Conservation (phyloP, 37 sponge, comb jelly and placozoan species). For the Ianthella basta region DNA sequence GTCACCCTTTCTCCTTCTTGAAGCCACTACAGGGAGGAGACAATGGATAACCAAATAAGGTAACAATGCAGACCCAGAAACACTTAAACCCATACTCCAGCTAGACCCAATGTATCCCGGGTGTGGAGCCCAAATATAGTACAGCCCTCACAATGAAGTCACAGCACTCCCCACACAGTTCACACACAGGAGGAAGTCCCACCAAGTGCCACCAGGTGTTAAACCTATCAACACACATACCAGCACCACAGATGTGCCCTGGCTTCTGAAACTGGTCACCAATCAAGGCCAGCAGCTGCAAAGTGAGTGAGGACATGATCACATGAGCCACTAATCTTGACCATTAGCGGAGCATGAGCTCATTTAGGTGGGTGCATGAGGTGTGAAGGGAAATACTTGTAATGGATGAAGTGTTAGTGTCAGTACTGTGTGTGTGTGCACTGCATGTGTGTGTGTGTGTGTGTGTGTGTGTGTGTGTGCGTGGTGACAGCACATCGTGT, state of each 20-base stretch:
- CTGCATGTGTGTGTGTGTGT: background rate
- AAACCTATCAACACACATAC: background rate
- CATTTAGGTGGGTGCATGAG: too few relatives aligned
- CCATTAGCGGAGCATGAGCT: too few relatives aligned
- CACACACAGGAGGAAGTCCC: too few relatives aligned
- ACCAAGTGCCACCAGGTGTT: background rate
- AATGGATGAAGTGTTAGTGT: background rate
- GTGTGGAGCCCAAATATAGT: too few relatives aligned
- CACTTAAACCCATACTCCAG: background rate
- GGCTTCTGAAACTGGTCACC: constrained; percentile 37
- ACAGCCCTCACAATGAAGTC: too few relatives aligned
- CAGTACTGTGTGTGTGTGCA: background rate
- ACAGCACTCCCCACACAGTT: too few relatives aligned
- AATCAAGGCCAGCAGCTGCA: constrained; percentile 58
- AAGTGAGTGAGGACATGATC: background rate
- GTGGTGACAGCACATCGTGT: background rate
- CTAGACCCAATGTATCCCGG: background rate
- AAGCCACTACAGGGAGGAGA: constrained; percentile 32
- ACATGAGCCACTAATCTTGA: too few relatives aligned
- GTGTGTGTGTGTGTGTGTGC: constrained; percentile 20
- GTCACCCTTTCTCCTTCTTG: constrained; percentile 62
- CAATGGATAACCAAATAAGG: too few relatives aligned
- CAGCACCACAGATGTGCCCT: constrained; percentile 46
- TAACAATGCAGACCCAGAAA: background rate
- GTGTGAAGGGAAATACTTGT: background rate